Conservation (phyloP, 2,113 vertebrate genomes). For the Zosterops hypoxanthus region DNA sequence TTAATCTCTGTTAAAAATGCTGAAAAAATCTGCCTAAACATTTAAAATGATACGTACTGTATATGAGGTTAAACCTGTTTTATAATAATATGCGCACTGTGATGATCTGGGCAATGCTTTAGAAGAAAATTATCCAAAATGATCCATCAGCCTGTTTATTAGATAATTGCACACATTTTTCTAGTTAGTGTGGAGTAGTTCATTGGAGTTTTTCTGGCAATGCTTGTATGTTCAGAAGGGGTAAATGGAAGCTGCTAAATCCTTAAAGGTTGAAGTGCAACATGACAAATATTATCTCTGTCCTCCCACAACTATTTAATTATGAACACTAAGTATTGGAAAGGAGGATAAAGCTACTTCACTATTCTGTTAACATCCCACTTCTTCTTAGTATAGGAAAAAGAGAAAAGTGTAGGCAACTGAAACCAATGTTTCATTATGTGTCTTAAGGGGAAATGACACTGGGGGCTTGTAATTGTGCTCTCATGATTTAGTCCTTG, state of each 20-base stretch:
- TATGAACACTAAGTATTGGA: background rate
- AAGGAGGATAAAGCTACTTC: background rate
- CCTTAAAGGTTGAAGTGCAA: background rate
- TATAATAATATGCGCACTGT: background rate
- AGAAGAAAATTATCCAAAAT: background rate
- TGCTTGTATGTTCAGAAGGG: background rate
- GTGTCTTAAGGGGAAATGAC: background rate
- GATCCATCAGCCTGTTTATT: background rate
- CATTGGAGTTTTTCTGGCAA: background rate
- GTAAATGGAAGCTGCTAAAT: background rate
- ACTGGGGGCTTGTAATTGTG: background rate
- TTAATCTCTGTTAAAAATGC: background rate
- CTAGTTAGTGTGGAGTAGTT: background rate
- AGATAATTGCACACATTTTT: background rate
- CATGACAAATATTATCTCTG: background rate
- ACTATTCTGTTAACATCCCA: background rate
- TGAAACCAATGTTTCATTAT: background rate
- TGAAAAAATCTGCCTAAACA: background rate
- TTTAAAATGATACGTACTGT: background rate
- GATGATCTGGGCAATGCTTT: background rate
- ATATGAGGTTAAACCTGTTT: background rate
- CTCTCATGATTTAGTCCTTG: background rate
- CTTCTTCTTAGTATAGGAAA: background rate
- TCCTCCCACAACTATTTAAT: background rate
- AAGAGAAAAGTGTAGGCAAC: background rate